Evolutionary conservation across 2,113 vertebrate genomes (phyloP), one percentile per base, ranked within the genome.

Genomic region (Geothlypis trichas): DNA sequence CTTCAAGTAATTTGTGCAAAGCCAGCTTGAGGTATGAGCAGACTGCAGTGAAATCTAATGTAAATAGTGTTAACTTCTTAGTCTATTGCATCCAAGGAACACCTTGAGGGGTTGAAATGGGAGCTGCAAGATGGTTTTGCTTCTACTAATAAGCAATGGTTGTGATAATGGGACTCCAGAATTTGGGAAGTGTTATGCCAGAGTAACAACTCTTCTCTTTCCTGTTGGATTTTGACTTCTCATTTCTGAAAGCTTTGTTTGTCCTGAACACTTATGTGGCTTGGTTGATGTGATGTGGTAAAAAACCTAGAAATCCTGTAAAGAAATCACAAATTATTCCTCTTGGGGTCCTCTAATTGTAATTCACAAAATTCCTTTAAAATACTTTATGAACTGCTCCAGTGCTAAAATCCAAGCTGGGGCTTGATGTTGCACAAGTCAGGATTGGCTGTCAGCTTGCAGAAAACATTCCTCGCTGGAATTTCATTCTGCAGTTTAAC

Each of bases 401-500:
- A 47, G 35, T 90, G 52, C n/a, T 90, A 41, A 69, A 77, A 77
- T 77, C 42, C 47, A 27, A 83, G 52, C 37, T n/a, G 49, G 21
- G 41, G 13, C 24, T 87, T 30, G 75, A 23, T 80, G 59, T 11
- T 84, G 41, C 39, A 5, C 16, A 20, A 69, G 78, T 61, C 27
- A 44, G 44, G 84, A 63, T 51, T 12, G 39, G 31, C 71, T 66
- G 5, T 68, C 41, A 57, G 67, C 35, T 87, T n/a, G 82, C 9
- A 8, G 76, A 77, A 86, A 71, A 62, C 71, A 84, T 91, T 88
- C 65, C 84, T 74, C 0, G 3, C 71, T 94, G 88, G 85, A 86
- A 90, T 95, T 94, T 93, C 59, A 41, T 87, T 83, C 88, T 82
- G 93, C 72, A 90, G 55, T 93, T 71, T 90, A 91, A 80, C 91